Conservation (phyloP, 2,797 vertebrate species). For the Bovichtus variegatus region DNA sequence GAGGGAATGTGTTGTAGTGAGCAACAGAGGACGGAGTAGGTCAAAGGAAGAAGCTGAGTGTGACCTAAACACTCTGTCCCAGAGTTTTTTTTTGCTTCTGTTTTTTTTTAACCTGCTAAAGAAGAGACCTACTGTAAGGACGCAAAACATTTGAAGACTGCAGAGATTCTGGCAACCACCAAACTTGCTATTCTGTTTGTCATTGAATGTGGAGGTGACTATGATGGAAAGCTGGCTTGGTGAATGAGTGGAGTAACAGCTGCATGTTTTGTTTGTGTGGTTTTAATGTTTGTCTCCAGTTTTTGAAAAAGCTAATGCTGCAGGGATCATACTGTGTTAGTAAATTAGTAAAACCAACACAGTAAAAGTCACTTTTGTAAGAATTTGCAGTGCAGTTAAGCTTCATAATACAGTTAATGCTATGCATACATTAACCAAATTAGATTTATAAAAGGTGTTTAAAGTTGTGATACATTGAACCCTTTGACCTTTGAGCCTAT, state of each 20-base stretch:
- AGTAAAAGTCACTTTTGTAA: conserved; percentile 21
- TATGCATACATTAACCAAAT: neutral
- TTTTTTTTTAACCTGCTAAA: neutral
- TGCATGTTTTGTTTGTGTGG: conserved; percentile 49
- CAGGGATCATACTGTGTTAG: conserved; percentile 32
- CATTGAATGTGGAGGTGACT: conserved; percentile 68
- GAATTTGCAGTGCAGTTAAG: conserved; percentile 19
- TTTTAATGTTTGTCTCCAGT: conserved; percentile 31
- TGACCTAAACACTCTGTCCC: conserved; percentile 48
- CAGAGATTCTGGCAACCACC: conserved; percentile 32
- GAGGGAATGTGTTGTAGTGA: conserved; percentile 68
- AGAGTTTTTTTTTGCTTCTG: conserved; percentile 13
- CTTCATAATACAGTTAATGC: neutral
- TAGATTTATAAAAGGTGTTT: conserved; percentile 8
- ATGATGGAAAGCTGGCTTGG: conserved; percentile 41
- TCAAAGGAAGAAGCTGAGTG: conserved; percentile 58
- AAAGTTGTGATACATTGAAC: neutral
- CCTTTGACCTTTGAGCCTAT: conserved; percentile 25
- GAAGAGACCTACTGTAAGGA: conserved; percentile 43
- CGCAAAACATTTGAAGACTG: conserved; percentile 37
- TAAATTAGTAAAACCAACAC: conserved; percentile 50
- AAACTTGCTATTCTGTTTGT: conserved; percentile 34
- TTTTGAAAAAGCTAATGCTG: conserved; percentile 20
- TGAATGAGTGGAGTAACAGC: conserved; percentile 39
- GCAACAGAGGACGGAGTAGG: conserved; percentile 55